Conservation (phyloP, 1,140 invertebrate genomes). For the Zaprionus africanus region DNA sequence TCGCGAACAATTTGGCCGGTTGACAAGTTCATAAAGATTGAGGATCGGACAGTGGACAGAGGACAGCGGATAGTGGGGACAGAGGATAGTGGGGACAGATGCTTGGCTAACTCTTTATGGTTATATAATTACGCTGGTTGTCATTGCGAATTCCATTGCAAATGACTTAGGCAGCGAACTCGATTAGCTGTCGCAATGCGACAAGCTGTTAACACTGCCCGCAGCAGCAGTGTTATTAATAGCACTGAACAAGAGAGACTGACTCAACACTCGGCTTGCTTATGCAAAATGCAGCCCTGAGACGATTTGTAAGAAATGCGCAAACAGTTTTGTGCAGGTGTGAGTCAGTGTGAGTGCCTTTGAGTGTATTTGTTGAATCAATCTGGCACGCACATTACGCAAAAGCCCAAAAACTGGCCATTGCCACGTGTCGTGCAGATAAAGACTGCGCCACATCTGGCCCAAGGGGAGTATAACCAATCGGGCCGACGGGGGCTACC, state of each 20-base stretch:
- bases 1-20: conserved; percentile 2
- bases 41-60: not conserved
- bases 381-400: conserved; percentile 57
- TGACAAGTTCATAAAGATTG: conserved; percentile 31
- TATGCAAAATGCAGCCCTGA: conserved; percentile 57
- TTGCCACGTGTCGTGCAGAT: conserved; percentile 34
- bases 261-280: conserved; percentile 22
- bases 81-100: not conserved
- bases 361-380: conserved; percentile 18
- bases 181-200: conserved; percentile 16
- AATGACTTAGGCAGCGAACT: conserved; percentile 23
- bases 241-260: conserved; percentile 1
- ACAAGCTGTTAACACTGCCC: not conserved
- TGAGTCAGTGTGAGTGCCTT: not conserved
- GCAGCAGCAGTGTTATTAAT: conserved; percentile 39
- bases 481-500: not conserved
- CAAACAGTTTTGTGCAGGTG: not conserved
- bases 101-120: conserved; percentile 23
- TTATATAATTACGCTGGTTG: conserved; percentile 14
- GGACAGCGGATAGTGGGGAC: too few species aligned
- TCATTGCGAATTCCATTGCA: conserved; percentile 31
- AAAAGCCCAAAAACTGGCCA: conserved; percentile 42
- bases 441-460: conserved; percentile 6
- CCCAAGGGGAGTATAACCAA: not conserved
- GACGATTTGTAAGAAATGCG: conserved; percentile 6